phyloP scores from a whole-genome alignment of 1,140 invertebrate genomes.

The Oryzaephilus surinamensis region DNA sequence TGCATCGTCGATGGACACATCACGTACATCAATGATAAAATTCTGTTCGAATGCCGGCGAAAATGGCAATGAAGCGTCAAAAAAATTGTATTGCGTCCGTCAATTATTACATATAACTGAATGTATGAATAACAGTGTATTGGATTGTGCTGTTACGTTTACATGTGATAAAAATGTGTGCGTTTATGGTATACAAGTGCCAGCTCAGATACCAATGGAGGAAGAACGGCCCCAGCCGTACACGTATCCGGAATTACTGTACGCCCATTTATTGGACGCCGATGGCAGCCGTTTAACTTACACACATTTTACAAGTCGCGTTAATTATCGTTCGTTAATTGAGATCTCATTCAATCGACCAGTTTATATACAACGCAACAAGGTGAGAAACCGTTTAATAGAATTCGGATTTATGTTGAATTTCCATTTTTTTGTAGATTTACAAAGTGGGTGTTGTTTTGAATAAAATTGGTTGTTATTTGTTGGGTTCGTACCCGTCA shows the following conservation, averaged over 20 bases:
- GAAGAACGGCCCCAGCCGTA: constrained; percentile 30
- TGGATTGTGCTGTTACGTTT: constrained; percentile 66
- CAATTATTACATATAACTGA: constrained; percentile 50
- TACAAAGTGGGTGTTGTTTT: constrained; percentile 72
- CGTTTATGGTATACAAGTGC: constrained; percentile 57
- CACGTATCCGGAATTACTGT: constrained; percentile 62
- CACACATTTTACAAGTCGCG: constrained; percentile 66
- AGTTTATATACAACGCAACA: constrained; percentile 61
- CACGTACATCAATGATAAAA: constrained; percentile 29
- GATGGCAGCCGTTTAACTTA: constrained; percentile 65
- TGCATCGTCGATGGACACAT: constrained; percentile 32
- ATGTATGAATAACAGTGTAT: constrained; percentile 55
- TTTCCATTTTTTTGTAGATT: constrained; percentile 38
- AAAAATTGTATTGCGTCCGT: constrained; percentile 55
- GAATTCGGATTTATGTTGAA: background rate
- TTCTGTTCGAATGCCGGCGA: constrained; percentile 18
- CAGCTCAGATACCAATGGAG: constrained; percentile 46
- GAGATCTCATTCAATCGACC: constrained; percentile 71
- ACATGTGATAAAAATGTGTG: constrained; percentile 69
- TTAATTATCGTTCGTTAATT: constrained; percentile 52
- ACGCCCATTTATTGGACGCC: constrained; percentile 65
- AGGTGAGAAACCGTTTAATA: constrained; percentile 36
- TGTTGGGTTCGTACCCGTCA: constrained; percentile 54
- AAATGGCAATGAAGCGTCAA: constrained; percentile 19
- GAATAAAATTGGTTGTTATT: constrained; percentile 69